phyloP scores from a whole-genome alignment of 92 coral and sea anemone genomes.

The Porites divaricata region DNA sequence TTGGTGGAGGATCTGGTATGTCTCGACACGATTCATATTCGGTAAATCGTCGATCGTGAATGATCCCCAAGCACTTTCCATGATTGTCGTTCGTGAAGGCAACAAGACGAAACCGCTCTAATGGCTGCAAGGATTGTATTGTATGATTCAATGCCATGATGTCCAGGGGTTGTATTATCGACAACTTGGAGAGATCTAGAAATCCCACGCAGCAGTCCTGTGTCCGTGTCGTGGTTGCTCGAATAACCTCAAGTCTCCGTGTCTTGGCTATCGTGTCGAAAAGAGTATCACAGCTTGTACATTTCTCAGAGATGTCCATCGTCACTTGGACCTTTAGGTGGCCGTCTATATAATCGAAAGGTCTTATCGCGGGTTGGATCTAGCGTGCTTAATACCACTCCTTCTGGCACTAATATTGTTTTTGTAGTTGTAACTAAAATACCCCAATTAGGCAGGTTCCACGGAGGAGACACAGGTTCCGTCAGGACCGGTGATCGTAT shows the following conservation, averaged over 20 bases:
- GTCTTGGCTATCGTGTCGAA: not conserved
- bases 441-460: too few species aligned
- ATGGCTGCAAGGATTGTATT: not conserved
- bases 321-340: not conserved
- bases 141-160: not conserved
- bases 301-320: not conserved
- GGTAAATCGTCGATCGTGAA: not conserved
- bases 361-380: not conserved
- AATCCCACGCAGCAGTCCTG: not conserved
- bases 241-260: not conserved
- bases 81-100: not conserved
- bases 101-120: not conserved
- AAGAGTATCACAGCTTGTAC: not conserved
- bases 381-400: too few species aligned
- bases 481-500: too few species aligned
- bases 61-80: not conserved
- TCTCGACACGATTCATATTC: too few species aligned
- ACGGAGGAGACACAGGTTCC: too few species aligned
- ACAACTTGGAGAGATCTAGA: not conserved
- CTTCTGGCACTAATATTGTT: too few species aligned
- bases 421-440: too few species aligned
- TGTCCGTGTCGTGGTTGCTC: too few species aligned
- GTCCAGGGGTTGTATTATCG: not conserved
- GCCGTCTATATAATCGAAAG: not conserved
- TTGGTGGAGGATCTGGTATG: too few species aligned